These are phyloP conservation scores for Thymelicus lineola DNA, from an alignment of 2,888 invertebrate species.

Conservation along the genomic window DNA sequence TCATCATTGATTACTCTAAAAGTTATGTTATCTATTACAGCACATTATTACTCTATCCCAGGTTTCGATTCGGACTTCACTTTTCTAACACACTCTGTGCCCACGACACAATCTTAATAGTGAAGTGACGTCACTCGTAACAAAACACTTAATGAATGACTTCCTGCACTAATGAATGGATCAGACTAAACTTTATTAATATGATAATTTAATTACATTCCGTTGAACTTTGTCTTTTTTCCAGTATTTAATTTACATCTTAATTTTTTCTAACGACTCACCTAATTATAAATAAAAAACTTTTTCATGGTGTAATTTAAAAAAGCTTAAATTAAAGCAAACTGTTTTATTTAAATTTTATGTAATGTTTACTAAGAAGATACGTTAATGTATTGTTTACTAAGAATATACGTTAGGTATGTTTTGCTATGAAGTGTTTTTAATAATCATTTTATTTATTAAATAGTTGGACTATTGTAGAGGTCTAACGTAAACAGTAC, in stretches of 20 bases:
- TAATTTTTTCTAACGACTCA: not conserved
- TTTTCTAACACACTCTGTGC: too few species aligned
- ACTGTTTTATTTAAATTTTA: not conserved
- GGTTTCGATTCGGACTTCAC: too few species aligned
- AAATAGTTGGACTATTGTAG: too few species aligned
- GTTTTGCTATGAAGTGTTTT: not conserved
- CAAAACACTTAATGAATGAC: constrained; percentile 5
- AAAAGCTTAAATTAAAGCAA: not conserved
- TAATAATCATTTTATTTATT: not conserved
- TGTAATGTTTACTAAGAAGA: constrained; percentile 1
- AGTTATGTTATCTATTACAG: too few species aligned
- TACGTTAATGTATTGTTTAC: too few species aligned
- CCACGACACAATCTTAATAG: not conserved
- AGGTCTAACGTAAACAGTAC: too few species aligned
- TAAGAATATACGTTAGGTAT: too few species aligned
- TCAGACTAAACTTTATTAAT: constrained; percentile 15
- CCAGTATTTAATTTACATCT: not conserved
- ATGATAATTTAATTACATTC: constrained; percentile 9
- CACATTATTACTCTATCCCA: too few species aligned
- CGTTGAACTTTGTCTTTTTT: constrained; percentile 9
- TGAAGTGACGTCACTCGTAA: not conserved
- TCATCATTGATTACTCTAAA: too few species aligned
- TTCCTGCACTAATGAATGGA: constrained; percentile 6
- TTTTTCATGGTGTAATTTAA: not conserved
- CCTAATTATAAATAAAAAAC: not conserved